phyloP scores from a whole-genome alignment of 2,113 vertebrate genomes.

The Oryzias curvinotus region DNA sequence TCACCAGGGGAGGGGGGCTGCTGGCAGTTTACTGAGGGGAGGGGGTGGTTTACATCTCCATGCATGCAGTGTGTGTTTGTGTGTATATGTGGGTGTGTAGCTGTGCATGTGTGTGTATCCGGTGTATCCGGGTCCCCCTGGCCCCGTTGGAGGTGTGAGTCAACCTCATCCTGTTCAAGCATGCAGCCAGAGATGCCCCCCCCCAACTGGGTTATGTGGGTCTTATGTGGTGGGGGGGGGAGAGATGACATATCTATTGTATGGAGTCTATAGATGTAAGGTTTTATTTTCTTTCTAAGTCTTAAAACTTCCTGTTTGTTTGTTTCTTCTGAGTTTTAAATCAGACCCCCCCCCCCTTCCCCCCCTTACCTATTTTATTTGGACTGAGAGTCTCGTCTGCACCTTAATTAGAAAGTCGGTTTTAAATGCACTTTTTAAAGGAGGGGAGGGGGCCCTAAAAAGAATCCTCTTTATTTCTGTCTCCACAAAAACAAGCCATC shows the following conservation, averaged over 20 bases:
- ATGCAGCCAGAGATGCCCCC: slow-evolving; percentile 71
- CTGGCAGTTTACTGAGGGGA: slow-evolving; percentile 53
- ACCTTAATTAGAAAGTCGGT: slow-evolving; percentile 72
- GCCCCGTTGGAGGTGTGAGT: no score
- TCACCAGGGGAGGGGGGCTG: slow-evolving; percentile 58
- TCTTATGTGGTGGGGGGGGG: no score
- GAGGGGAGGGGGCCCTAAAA: slow-evolving; percentile 49
- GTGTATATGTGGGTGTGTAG: slow-evolving; percentile 32
- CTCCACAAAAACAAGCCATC: slow-evolving; percentile 49
- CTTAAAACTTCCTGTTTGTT: slow-evolving; percentile 27
- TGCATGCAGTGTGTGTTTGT: slow-evolving; percentile 43
- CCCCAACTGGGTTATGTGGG: no score
- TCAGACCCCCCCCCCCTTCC: slow-evolving; percentile 5
- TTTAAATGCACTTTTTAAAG: slow-evolving; percentile 80
- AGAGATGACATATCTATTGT: slow-evolving; percentile 1
- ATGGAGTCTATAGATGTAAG: slow-evolving; percentile 6
- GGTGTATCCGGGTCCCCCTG: no score
- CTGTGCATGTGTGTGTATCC: slow-evolving; percentile 68
- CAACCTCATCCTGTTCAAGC: slow-evolving; percentile 68
- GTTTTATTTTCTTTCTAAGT: slow-evolving; percentile 40
- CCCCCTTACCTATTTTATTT: slow-evolving; percentile 1
- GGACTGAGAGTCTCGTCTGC: slow-evolving; percentile 60
- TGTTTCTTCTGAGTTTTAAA: background rate
- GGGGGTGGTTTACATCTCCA: slow-evolving; percentile 47
- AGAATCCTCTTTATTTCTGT: no score